Conservation (phyloP, 2,113 vertebrate species). For the Zosterops hypoxanthus region DNA sequence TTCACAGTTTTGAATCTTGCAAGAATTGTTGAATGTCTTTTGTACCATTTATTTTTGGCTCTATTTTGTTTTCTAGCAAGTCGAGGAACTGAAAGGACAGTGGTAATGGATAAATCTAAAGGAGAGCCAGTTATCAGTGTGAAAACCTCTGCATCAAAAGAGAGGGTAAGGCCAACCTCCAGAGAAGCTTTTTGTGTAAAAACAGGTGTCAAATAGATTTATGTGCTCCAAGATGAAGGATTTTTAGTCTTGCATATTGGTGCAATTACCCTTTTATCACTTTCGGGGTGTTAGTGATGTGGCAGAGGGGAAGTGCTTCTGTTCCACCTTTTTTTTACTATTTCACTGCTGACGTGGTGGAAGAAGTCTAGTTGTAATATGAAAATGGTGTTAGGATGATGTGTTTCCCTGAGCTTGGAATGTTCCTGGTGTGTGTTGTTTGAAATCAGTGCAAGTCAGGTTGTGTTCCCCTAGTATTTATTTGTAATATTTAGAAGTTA, state of each 20-base stretch:
- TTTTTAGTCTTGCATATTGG: background rate
- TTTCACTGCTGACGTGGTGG: background rate
- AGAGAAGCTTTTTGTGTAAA: background rate
- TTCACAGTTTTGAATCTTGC: rapidly evolving
- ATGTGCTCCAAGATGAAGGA: background rate
- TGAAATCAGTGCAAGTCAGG: background rate
- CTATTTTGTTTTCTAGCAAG: conserved; percentile 59
- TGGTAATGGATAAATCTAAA: conserved; percentile 97
- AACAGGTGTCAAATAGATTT: background rate
- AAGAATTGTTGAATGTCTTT: background rate
- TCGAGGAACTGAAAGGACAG: conserved; percentile 86
- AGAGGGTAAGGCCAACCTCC: conserved; percentile 69
- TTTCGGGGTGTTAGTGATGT: background rate
- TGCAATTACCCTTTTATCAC: background rate
- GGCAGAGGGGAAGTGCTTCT: background rate
- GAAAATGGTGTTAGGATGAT: background rate
- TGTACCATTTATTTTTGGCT: background rate
- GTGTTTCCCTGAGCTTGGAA: background rate
- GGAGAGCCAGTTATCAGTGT: conserved; percentile 97
- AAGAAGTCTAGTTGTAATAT: background rate
- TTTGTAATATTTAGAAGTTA: background rate
- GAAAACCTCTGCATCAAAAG: conserved; percentile 84
- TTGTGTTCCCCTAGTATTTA: background rate
- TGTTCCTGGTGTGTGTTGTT: background rate
- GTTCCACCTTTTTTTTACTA: background rate